phyloP scores from a whole-genome alignment of 2,888 invertebrate genomes.

The Cryptophagus acutangulus region DNA sequence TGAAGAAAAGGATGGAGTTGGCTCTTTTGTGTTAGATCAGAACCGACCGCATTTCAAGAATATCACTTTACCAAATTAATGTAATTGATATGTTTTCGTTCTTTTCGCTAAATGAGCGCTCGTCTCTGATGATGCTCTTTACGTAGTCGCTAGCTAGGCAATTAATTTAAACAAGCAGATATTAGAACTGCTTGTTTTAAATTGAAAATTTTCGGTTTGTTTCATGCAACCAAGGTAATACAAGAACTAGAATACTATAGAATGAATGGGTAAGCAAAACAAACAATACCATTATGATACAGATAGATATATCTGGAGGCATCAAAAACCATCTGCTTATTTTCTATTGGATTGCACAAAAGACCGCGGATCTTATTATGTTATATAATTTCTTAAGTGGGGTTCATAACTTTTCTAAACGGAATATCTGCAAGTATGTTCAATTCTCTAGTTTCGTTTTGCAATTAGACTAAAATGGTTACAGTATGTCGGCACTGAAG shows the following conservation, averaged over 20 bases:
- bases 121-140: too few species aligned
- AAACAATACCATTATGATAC: slow-evolving; percentile 2
- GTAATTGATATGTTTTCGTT: too few species aligned
- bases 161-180: slow-evolving; percentile 1
- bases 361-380: slow-evolving; percentile 30
- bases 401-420: slow-evolving; percentile 15
- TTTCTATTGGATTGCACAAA: slow-evolving; percentile 21
- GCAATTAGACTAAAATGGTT: too few species aligned
- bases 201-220: too few species aligned
- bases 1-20: too few species aligned
- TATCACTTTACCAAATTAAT: too few species aligned
- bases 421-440: not conserved
- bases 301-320: slow-evolving; percentile 30
- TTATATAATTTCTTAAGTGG: slow-evolving; percentile 31
- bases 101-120: too few species aligned
- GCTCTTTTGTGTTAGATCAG: too few species aligned
- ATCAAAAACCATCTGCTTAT: slow-evolving; percentile 29
- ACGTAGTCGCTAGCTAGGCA: not conserved
- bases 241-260: slow-evolving; percentile 23
- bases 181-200: slow-evolving; percentile 1
- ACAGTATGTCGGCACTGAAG: too few species aligned
- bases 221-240: slow-evolving; percentile 36
- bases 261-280: slow-evolving; percentile 4
- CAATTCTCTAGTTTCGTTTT: slow-evolving; percentile 1
- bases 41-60: too few species aligned